A percentile compares a stretch with the other conserved stretches of the same genome.
These are phyloP conservation scores for Myotis brandtii DNA, from an alignment of 2,113 vertebrate genomes.

Conservation along the genomic window DNA sequence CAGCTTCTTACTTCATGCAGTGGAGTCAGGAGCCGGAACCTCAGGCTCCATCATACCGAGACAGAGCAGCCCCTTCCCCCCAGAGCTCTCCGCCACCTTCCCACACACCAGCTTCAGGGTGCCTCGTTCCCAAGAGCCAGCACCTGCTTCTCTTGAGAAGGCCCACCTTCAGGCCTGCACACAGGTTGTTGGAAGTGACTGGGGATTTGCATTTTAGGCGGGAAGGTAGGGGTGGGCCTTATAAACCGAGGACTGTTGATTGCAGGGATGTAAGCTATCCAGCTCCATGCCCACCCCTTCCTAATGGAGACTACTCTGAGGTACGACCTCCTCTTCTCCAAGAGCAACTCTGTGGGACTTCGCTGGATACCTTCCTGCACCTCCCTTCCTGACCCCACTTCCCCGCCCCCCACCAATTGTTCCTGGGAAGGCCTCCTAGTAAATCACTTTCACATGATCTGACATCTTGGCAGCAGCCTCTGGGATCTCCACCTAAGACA, in stretches of 20 bases:
- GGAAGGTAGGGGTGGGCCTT: background rate
- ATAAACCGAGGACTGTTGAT: background rate
- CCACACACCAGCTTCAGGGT: background rate
- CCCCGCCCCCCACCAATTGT: background rate
- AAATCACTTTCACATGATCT: background rate
- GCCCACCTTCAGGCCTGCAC: background rate
- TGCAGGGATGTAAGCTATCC: background rate
- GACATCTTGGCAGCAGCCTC: background rate
- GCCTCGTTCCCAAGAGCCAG: background rate
- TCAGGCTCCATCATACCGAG: accelerated
- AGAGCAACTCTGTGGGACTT: background rate
- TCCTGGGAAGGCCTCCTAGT: background rate
- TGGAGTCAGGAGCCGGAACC: background rate
- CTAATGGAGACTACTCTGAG: background rate
- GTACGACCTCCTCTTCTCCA: background rate
- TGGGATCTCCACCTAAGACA: background rate
- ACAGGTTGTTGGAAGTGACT: background rate
- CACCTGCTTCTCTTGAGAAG: background rate
- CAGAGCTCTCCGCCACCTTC: background rate
- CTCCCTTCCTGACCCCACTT: background rate
- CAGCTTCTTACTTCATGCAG: too few relatives aligned
- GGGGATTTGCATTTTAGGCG: background rate
- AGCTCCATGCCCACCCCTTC: background rate
- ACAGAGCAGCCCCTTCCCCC: background rate
- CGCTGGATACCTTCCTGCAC: background rate